Evolutionary conservation across 2,888 invertebrate species (phyloP), one percentile per base, ranked within the genome.

Genomic region (Criorhina ranunculi): DNA sequence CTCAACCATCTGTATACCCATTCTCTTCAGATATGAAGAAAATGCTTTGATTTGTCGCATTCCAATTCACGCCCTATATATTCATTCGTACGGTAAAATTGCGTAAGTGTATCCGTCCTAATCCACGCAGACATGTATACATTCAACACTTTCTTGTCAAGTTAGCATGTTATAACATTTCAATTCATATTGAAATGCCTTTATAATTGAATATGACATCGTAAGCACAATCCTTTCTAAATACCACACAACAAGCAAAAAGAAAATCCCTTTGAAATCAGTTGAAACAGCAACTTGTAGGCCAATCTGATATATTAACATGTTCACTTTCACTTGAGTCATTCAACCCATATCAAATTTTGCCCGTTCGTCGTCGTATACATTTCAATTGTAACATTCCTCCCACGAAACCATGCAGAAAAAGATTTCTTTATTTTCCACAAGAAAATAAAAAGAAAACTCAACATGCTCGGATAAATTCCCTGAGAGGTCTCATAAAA

Each of bases 401-500:
- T 44, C 17, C 17, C 19, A 51, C 11, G 15, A 19, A 12, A 24
- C 7, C 24, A 57, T 37, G 19, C 31, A 33, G 29, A 11, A 46
- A 49, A 42, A 24, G 33, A 9, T 4, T 8, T 24, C 24, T 24
- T 24, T 24, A 1, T 24, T 24, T 24, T 24, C 24, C 11, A 19
- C 24, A 7, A 11, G 9, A 7, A 57, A 42, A 11, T 7, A 59
- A 49, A 29, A 40, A 19, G 40, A 49, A 60, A 37, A 57, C 67
- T 46, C 55, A 81, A 81, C 33, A 62, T 60, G 49, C 77, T 42
- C 12, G 76, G 62, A 69, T 60, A 76, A 81, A 76, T 64, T 81
- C 59, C 64, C 33, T 24, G 42, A 57, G 69, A 42, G 42, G 49
- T 49, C 49, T 69, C 57, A 64, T 64, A 76, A 70, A 81, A 81